Conservation (phyloP, 23 tunicate species). For the Corella eumyota region DNA sequence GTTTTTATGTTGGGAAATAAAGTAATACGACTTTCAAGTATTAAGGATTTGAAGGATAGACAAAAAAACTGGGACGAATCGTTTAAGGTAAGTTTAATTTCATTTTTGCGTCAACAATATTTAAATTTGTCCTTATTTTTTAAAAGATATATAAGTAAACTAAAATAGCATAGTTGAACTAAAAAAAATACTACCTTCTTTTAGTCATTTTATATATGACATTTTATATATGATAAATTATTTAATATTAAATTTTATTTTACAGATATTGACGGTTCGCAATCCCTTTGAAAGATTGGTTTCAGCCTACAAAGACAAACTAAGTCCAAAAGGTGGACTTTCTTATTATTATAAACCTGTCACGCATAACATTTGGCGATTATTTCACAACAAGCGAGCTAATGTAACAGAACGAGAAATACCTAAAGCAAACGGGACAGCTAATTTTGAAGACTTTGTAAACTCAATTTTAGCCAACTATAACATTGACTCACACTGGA, state of each 20-base stretch:
- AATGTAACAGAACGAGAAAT: neutral
- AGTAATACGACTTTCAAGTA: neutral
- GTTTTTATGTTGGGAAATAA: neutral
- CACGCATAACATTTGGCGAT: neutral
- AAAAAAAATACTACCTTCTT: no score
- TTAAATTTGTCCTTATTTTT: neutral
- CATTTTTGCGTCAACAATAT: neutral
- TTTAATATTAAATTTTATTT: neutral
- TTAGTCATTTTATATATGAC: no score
- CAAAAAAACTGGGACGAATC: neutral
- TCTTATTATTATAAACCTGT: neutral
- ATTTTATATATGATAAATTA: no score
- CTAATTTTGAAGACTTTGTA: conserved; percentile 15
- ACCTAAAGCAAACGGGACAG: neutral
- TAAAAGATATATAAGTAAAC: no score
- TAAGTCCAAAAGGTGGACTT: neutral
- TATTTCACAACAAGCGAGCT: neutral
- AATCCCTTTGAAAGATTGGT: conserved; percentile 1
- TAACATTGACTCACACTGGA: conserved; percentile 1
- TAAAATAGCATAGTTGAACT: no score
- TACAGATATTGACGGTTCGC: conserved; percentile 3
- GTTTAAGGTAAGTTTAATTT: neutral
- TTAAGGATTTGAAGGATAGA: neutral
- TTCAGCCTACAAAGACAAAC: conserved; percentile 9
- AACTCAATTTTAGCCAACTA: neutral